A percentile compares a stretch with the other conserved stretches of the same genome.
phyloP scores from a whole-genome alignment of 2,113 vertebrate genomes.

The Athene cunicularia region DNA sequence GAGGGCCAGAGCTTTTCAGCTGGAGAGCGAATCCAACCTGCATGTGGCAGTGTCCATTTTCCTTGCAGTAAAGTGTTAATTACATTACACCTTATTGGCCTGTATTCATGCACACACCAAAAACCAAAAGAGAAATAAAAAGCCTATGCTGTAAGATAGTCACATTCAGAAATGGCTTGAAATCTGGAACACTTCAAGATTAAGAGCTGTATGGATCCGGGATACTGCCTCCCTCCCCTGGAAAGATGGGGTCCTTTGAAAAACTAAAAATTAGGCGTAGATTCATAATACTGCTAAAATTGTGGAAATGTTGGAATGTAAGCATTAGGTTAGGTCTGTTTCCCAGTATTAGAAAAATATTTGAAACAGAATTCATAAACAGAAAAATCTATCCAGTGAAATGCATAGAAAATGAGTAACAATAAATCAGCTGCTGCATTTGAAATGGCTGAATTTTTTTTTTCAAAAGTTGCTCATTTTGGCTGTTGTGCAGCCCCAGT shows the following conservation, averaged over 20 bases:
- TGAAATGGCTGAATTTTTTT: neutral
- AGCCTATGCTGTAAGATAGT: neutral
- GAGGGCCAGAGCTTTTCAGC: neutral
- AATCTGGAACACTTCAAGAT: neutral
- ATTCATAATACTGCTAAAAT: neutral
- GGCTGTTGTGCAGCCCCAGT: neutral
- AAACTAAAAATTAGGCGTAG: neutral
- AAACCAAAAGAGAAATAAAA: neutral
- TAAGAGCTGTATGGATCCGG: neutral
- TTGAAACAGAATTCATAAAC: constrained; percentile 6
- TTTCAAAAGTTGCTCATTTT: neutral
- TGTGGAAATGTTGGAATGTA: neutral
- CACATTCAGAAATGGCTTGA: neutral
- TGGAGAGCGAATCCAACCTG: neutral
- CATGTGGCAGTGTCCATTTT: neutral
- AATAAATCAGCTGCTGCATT: constrained; percentile 2
- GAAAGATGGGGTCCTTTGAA: neutral
- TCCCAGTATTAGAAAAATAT: neutral
- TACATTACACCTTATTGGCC: neutral
- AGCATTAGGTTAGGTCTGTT: neutral
- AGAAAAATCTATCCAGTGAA: constrained; percentile 8
- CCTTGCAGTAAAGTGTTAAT: neutral
- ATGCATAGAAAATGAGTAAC: neutral
- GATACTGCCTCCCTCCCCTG: neutral
- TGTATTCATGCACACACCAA: neutral